Evolutionary conservation across 2,797 vertebrate species (phyloP).

Genomic region (Orientallactaga sibirica): DNA sequence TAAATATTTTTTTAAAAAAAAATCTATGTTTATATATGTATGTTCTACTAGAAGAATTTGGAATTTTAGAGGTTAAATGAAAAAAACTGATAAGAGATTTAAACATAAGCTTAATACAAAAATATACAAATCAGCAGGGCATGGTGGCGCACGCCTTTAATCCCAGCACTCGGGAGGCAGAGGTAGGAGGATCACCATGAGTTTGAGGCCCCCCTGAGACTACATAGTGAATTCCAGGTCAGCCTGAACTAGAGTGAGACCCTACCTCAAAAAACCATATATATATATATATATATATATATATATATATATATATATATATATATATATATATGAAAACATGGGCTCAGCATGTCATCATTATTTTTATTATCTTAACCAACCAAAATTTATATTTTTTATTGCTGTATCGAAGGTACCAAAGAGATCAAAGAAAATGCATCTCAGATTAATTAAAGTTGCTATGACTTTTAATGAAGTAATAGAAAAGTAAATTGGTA

Average conservation of each 20-base stretch:
- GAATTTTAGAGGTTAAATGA: constrained; percentile 34
- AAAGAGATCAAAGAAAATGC: constrained; percentile 38
- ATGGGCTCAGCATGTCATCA: not conserved
- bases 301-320: not conserved
- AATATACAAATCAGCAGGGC: not conserved
- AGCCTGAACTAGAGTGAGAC: too few relatives aligned
- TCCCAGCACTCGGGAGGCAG: too few relatives aligned
- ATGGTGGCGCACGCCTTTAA: too few relatives aligned
- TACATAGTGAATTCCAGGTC: too few relatives aligned
- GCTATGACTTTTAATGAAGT: not conserved
- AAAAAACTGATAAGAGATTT: not conserved
- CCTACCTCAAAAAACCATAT: too few relatives aligned
- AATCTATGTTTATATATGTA: not conserved
- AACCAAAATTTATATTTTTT: constrained; percentile 14
- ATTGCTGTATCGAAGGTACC: not conserved
- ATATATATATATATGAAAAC: not conserved
- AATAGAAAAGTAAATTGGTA: not conserved
- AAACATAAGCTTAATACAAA: constrained; percentile 15
- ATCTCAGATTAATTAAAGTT: constrained; percentile 26
- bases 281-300: not conserved
- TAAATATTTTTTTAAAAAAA: too few relatives aligned
- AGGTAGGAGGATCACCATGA: too few relatives aligned
- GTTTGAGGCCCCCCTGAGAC: too few relatives aligned
- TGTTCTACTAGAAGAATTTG: constrained; percentile 9
- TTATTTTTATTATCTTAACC: constrained; percentile 44